Percentiles rank a stretch among this genome's conserved stretches.
Evolutionary conservation across 2,113 vertebrate genomes (phyloP).

Genomic region (Hystrix brachyura): DNA sequence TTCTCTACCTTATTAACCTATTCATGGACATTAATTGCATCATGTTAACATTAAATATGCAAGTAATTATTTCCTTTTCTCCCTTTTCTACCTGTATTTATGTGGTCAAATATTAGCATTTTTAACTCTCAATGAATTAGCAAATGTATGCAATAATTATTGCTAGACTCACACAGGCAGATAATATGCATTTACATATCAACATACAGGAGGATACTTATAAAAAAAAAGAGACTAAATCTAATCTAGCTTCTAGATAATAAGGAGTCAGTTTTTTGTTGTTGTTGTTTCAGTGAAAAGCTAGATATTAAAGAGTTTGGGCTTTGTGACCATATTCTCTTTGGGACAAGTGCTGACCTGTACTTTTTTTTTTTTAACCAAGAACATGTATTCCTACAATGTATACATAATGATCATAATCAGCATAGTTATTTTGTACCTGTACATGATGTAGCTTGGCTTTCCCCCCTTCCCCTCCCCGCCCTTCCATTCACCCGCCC

Average conservation of each 20-base stretch:
- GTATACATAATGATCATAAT: too few species aligned
- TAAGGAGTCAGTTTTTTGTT: neutral
- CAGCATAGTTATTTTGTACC: too few species aligned
- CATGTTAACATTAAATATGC: neutral
- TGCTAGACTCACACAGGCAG: neutral
- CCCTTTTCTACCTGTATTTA: neutral
- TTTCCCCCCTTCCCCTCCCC: too few species aligned
- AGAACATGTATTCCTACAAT: too few species aligned
- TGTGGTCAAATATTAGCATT: neutral
- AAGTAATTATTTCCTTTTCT: neutral
- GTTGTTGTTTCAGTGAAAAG: neutral
- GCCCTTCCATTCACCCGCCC: too few species aligned
- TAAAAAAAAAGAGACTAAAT: neutral
- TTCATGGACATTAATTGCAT: neutral
- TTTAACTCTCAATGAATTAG: neutral
- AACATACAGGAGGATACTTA: neutral
- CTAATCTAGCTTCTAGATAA: neutral
- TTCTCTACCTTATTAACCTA: too few species aligned
- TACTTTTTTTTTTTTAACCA: too few species aligned
- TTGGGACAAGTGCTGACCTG: neutral
- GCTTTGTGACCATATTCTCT: neutral
- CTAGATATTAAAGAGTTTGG: neutral
- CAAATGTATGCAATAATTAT: neutral
- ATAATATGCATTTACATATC: neutral
- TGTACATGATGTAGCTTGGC: too few species aligned